Base-by-base conservation (phyloP, 2,113 vertebrate genomes). In the Vidua chalybeata region DNA sequence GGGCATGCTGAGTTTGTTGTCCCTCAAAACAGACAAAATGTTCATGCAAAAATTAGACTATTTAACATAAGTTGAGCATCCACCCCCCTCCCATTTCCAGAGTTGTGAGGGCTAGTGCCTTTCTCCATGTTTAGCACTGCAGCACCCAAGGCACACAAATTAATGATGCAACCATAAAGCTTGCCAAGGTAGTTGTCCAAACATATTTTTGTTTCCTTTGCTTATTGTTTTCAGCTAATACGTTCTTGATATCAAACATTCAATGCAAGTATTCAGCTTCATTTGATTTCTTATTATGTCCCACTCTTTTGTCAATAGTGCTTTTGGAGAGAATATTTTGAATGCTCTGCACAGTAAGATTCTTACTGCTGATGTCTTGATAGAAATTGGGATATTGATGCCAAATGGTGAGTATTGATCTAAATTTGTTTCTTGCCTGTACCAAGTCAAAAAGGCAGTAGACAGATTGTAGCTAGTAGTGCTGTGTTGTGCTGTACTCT, bases 221-320 rank as follows among this genome's bases (percentile, higher is more conserved):
- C 37, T 96, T 93, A 89, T 66, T 96, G 90, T 95, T 97, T 95
- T 92, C 94, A 90, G 21, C 75, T 93, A 96, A 94, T 93, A 31
- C 8, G 82, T 77, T 96, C 92, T 74, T 92, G 62, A 79, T 90
- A 48, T 90, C 84, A 91, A 66, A 87, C 45, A 49, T 82, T 94
- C 82, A 64, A 59, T 68, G 80, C 10, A 58, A 69, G 92, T 88
- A 94, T 98, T 98, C 97, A 93, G 97, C 97, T 96, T 98, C 95
- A 97, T 97, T 97, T 97, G 93, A 93, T 96, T 97, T 97, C 97
- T 97, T 97, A 95, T 97, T 97, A 95, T 82, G 81, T 51, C 64
- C 73, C 46, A 18, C 4, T 93, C 74, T 96, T 97, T 92, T 87
- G 81, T 98, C 97, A 97, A 98, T 97, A 97, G 64, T 83, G 64